These are phyloP conservation scores for Plebejus argus DNA, from an alignment of 2,888 invertebrate species.

Conservation along the genomic window DNA sequence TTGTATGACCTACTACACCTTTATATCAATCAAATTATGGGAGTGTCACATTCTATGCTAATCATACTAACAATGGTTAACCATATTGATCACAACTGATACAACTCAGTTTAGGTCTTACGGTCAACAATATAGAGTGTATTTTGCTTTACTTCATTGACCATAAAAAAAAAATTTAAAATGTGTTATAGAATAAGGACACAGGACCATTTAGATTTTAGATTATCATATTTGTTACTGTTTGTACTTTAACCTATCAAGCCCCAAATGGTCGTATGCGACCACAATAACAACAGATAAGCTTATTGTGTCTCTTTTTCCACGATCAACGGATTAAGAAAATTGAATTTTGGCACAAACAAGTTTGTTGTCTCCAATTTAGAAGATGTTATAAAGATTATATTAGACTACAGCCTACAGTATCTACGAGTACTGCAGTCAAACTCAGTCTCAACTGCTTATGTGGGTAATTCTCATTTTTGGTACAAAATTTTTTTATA, in stretches of 20 bases:
- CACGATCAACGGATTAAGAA: too few species aligned
- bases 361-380: not conserved
- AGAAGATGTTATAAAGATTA: not conserved
- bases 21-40: conserved; percentile 40
- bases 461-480: too few species aligned
- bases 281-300: too few species aligned
- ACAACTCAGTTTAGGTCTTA: not conserved
- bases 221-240: conserved; percentile 3
- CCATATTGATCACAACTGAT: conserved; percentile 2
- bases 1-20: conserved; percentile 33
- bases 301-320: too few species aligned
- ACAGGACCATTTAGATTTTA: not conserved
- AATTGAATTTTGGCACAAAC: not conserved
- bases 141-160: not conserved
- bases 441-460: not conserved
- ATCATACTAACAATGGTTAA: conserved; percentile 32
- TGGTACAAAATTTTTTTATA: too few species aligned
- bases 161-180: not conserved
- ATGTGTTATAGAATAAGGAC: conserved; percentile 10
- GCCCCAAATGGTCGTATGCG: too few species aligned
- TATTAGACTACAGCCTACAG: not conserved
- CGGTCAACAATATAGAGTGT: not conserved
- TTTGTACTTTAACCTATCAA: not conserved
- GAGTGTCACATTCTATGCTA: conserved; percentile 47
- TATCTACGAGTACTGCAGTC: not conserved